phyloP scores from a whole-genome alignment of 2,888 invertebrate species.

The Habroteleia sp. region DNA sequence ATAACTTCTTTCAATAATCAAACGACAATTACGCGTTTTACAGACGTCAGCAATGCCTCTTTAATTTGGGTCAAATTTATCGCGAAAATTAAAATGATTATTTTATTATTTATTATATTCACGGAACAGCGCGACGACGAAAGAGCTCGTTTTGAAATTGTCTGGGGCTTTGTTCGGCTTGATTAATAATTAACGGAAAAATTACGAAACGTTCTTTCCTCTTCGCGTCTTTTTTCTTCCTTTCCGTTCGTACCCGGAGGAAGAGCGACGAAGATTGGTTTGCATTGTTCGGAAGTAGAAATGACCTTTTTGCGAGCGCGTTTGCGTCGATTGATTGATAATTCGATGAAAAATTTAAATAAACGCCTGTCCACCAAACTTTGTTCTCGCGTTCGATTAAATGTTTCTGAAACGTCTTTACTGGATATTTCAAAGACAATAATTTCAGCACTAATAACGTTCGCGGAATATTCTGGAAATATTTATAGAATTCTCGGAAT shows the following conservation, averaged over 20 bases:
- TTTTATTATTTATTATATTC: slow-evolving; percentile 30
- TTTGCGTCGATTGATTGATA: slow-evolving; percentile 22
- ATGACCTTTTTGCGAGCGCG: slow-evolving; percentile 22
- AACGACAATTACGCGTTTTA: neutral
- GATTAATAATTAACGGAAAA: slow-evolving; percentile 49
- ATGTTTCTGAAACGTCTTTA: slow-evolving; percentile 7
- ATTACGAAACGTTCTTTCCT: slow-evolving; percentile 24
- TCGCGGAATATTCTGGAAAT: slow-evolving; percentile 30
- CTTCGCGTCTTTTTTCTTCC: neutral
- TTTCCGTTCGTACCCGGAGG: slow-evolving; percentile 5
- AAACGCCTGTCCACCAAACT: slow-evolving; percentile 15
- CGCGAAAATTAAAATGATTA: slow-evolving; percentile 23
- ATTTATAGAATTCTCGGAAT: slow-evolving; percentile 39
- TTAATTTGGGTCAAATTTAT: slow-evolving; percentile 25
- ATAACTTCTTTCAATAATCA: too few species aligned
- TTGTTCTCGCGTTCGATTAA: slow-evolving; percentile 13
- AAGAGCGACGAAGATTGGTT: slow-evolving; percentile 28
- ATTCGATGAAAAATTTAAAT: slow-evolving; percentile 33
- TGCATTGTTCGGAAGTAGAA: slow-evolving; percentile 21
- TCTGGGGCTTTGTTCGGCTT: slow-evolving; percentile 11
- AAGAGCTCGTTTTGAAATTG: neutral
- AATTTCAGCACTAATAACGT: slow-evolving; percentile 18
- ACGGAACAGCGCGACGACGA: slow-evolving; percentile 2
- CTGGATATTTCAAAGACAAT: slow-evolving; percentile 25
- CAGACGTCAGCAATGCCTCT: slow-evolving; percentile 2